Percentiles rank a stretch among this genome's conserved stretches.
Conservation (phyloP, 1,140 invertebrate species). For the Drosophila insularis region DNA sequence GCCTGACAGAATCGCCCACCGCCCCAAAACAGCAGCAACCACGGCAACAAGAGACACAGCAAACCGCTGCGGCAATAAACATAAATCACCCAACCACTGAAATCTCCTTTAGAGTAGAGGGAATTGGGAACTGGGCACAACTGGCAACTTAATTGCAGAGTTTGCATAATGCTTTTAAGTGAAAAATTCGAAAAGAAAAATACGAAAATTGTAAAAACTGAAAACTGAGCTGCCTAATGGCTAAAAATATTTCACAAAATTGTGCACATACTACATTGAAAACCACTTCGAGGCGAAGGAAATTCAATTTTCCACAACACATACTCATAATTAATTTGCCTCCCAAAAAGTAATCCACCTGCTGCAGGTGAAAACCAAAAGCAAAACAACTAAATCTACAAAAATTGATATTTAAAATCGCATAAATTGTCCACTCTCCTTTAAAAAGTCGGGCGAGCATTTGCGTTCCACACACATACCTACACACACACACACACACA, state of each 20-base stretch:
- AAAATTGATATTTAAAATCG: conserved; percentile 81
- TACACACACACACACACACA: conserved; percentile 11
- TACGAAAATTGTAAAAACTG: conserved; percentile 9
- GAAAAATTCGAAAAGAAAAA: conserved; percentile 53
- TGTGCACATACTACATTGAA: conserved; percentile 71
- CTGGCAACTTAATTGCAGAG: conserved; percentile 76
- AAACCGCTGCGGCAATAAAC: conserved; percentile 47
- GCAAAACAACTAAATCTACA: conserved; percentile 65
- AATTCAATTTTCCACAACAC: conserved; percentile 65
- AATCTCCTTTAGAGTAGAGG: conserved; percentile 19
- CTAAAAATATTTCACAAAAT: conserved; percentile 71
- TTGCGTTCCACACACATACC: conserved; percentile 28
- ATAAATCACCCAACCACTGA: conserved; percentile 61
- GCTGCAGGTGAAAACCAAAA: conserved; percentile 22
- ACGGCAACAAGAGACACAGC: conserved; percentile 13
- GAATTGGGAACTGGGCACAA: conserved; percentile 7
- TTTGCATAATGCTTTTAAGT: conserved; percentile 77
- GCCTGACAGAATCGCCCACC: conserved; percentile 8
- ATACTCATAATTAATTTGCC: conserved; percentile 79
- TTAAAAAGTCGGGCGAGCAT: neutral
- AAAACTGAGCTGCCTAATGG: conserved; percentile 59
- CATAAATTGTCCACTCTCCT: conserved; percentile 61
- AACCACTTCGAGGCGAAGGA: conserved; percentile 70
- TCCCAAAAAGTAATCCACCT: conserved; percentile 45
- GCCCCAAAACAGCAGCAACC: conserved; percentile 22